Evolutionary conservation across 2,113 vertebrate genomes (phyloP).

Genomic region (Thryonomys swinderianus): DNA sequence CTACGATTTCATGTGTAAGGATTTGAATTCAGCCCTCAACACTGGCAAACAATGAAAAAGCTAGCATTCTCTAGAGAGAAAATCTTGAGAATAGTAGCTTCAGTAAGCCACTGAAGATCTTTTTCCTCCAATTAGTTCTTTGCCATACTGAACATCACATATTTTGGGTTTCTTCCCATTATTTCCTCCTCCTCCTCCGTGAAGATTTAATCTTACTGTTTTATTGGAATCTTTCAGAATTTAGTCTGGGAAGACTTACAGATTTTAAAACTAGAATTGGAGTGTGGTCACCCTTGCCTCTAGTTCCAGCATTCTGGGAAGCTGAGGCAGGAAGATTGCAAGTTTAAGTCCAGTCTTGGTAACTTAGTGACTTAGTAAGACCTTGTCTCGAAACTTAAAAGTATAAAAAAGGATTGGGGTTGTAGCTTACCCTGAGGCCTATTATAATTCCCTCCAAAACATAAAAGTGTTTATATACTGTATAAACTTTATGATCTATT

Average conservation of each 20-base stretch:
- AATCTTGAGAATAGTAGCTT: background rate
- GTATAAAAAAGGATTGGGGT: background rate
- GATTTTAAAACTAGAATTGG: background rate
- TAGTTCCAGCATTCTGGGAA: background rate
- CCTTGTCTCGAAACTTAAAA: background rate
- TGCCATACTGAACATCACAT: background rate
- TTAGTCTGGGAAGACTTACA: background rate
- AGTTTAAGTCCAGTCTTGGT: background rate
- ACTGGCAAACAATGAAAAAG: background rate
- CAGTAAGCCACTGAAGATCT: background rate
- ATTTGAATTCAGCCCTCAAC: background rate
- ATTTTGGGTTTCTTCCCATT: background rate
- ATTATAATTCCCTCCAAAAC: background rate
- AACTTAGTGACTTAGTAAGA: background rate
- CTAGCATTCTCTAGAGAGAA: background rate
- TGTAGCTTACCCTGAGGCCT: background rate
- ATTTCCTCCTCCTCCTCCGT: background rate
- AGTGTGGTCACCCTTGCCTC: background rate
- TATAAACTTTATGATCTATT: background rate
- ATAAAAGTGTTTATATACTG: background rate
- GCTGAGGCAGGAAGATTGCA: background rate
- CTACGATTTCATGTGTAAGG: background rate
- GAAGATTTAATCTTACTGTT: background rate
- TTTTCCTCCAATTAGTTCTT: background rate
- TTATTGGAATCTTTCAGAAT: background rate